Evolutionary conservation across 2,888 invertebrate genomes (phyloP), one percentile per base, ranked within the genome.

Genomic region (Ectemnius lituratus): DNA sequence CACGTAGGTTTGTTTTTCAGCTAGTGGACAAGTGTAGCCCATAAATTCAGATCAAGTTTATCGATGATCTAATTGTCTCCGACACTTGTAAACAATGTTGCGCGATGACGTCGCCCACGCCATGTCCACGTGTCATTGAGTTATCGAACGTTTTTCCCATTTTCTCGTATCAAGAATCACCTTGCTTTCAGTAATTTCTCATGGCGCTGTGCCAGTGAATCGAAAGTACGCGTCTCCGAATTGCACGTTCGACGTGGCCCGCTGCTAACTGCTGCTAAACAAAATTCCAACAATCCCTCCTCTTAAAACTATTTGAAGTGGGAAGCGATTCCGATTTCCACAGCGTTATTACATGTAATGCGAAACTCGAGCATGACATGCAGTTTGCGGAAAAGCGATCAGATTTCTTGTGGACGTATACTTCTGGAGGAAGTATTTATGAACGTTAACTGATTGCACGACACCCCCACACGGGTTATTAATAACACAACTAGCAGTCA

Each of bases 391-490:
- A 14, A 18, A 52, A 52, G 52, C 52, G 52, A 58, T 58, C 20
- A 58, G 8, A 52, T 52, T 52, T 16, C 52, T 16, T 14, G n/a
- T 14, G 52, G 52, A 37, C 8, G 8, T 37, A 37, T 11, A 37
- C 37, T 11, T 8, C 68, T 65, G 23, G 28, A 20, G 72, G 58
- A 78, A 80, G 72, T 71, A 76, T 80, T 84, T 74, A 70, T 77
- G 52, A 76, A 67, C 62, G 62, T 70, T 65, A 67, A 70, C 75
- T 71, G 68, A 75, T 75, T 82, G 78, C 73, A 69, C 46, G 76
- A 75, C 76, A 74, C 78, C 84, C 78, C 84, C 72, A 83, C 83
- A 45, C 68, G 59, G 23, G 62, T 68, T 83, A 83, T 82, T 78
- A 83, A 83, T 83, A 83, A 23, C 69, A n/a, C 61, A 47, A 45